Percentiles rank a stretch among this genome's conserved stretches.
Evolutionary conservation across 2,113 vertebrate genomes (phyloP).

Genomic region (Turnix velox): DNA sequence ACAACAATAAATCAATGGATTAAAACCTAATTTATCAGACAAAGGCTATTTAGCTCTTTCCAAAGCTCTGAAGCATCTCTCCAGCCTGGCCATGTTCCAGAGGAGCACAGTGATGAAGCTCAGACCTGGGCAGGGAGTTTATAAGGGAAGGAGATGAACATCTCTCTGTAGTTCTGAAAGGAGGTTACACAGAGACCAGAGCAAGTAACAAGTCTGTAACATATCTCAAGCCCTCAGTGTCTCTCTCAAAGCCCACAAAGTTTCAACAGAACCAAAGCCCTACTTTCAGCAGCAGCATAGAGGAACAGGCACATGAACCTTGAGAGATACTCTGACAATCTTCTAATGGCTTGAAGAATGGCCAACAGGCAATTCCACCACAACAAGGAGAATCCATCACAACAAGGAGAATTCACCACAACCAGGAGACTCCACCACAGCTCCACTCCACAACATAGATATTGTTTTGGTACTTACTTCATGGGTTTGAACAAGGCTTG

Average conservation of each 20-base stretch:
- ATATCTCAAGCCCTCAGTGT: not conserved
- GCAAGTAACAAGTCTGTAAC: not conserved
- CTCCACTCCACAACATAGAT: not conserved
- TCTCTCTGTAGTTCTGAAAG: not conserved
- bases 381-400: too few species aligned
- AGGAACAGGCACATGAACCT: not conserved
- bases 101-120: not conserved
- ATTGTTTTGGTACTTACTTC: conserved; percentile 89
- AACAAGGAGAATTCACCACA: too few species aligned
- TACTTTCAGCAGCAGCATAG: not conserved
- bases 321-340: not conserved
- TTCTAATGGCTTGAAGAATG: not conserved
- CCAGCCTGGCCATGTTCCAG: not conserved
- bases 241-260: not conserved
- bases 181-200: not conserved
- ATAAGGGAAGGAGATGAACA: not conserved
- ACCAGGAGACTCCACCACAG: not conserved
- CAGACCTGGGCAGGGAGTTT: not conserved
- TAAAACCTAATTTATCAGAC: conserved; percentile 24
- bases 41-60: conserved; percentile 12
- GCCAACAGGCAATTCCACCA: not conserved
- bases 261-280: not conserved
- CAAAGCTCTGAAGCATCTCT: not conserved
- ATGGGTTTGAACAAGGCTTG: conserved; percentile 98
- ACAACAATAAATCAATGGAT: conserved; percentile 13